Base-by-base conservation (phyloP, 2,113 vertebrate genomes). In the Saccopteryx bilineata region DNA sequence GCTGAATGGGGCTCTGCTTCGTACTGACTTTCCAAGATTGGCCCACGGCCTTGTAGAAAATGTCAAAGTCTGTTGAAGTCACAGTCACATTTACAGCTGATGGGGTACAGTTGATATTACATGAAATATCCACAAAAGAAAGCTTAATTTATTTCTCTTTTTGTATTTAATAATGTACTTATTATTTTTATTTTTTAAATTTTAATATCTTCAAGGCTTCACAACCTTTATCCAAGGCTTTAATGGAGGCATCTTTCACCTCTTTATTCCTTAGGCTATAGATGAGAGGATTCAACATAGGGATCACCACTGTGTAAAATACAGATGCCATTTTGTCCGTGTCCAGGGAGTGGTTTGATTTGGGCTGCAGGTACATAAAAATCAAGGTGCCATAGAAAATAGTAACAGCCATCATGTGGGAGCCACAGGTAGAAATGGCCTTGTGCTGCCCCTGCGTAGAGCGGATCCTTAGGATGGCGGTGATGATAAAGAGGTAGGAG, bases 251-350 rank as follows among this genome's bases (percentile, higher is more conserved):
- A 9, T 96, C 65, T 74, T 97, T 98, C 26, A 98, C 94, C 10
- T 98, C 98, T 52, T 97, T 96, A 60, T 98, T 97, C 83, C 96
- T 96, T n/a, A 97, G 82, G 56, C 97, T 98, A 6, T 97, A 97
- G 71, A 98, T 98, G 9, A 98, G 66, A 7, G 97, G 96, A 54
- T 98, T 98, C 69, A 97, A 87, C 97, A 96, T 96, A 54, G 97
- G 97, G 11, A 95, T 97, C 10, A 97, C 86, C 56, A 97, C 90
- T 0, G 76, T 97, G 24, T 97, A 98, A 78, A 97, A 97, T 24
- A 97, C 96, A 18, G 97, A 98, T 1, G 97, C 93, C 72, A 95
- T 92, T 72, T 98, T 97, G 78, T 98, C 96, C 33, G 92, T 97
- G 91, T 95, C 93, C 80, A 98, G 26, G 17, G 97, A n/a, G 2